Conservation (phyloP, 2,888 invertebrate genomes). For the Pomacea canaliculata region DNA sequence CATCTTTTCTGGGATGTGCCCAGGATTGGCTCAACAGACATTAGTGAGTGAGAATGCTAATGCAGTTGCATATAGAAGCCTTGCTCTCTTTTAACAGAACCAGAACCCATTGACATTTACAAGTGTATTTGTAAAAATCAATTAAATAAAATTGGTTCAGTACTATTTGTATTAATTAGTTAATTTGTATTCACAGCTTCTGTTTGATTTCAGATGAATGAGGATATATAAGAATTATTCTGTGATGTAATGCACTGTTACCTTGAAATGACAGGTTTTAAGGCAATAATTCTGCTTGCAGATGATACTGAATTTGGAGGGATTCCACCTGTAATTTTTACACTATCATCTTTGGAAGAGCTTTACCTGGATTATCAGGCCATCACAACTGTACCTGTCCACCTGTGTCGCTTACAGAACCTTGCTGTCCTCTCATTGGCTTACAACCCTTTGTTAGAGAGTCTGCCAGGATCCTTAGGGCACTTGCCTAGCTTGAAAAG, state of each 20-base stretch:
- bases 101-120: no score
- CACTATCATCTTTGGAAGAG: slow-evolving; percentile 44
- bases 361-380: slow-evolving; percentile 57
- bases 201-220: no score
- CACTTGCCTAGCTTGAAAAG: slow-evolving; percentile 52
- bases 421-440: slow-evolving; percentile 47
- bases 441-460: slow-evolving; percentile 54
- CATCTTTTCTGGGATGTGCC: slow-evolving; percentile 51
- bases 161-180: no score
- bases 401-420: slow-evolving; percentile 53
- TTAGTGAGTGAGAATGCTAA: slow-evolving; percentile 37
- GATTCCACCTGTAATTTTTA: slow-evolving; percentile 57
- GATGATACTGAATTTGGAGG: slow-evolving; percentile 48
- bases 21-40: slow-evolving; percentile 38
- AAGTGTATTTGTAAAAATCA: no score
- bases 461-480: slow-evolving; percentile 51
- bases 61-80: background rate
- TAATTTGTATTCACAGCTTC: no score
- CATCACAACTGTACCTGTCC: slow-evolving; percentile 54
- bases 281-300: slow-evolving; percentile 5
- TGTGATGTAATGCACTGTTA: no score
- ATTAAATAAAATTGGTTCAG: no score
- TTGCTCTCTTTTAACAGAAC: background rate
- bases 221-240: no score
- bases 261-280: no score